Base-by-base conservation (phyloP, 2,113 vertebrate species). In the Lampris megalopsis region DNA sequence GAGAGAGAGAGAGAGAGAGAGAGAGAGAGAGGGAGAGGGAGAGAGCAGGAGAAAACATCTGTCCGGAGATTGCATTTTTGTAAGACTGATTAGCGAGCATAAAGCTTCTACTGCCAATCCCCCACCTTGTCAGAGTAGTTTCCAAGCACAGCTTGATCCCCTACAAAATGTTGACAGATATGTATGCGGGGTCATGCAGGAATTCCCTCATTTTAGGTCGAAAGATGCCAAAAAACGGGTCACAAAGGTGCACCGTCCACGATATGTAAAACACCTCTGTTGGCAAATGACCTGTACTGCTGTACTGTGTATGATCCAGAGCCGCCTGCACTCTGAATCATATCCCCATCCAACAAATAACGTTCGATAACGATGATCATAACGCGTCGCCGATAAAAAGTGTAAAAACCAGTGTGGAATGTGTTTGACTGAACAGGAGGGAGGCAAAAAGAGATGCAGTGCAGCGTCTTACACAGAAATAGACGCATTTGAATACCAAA, bases 61-160 rank as follows among this genome's bases (percentile, higher is more conserved):
- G 90, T 86, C 84, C 68, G 7, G 70, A 90, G 83, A 89, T 90
- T 89, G 87, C 81, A 84, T 89, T 83, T 89, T 90, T 92, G 69
- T 85, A 79, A 86, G 77, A 89, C 81, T 91, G 87, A 91, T 90
- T 89, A 88, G 85, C 50, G 56, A 79, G 73, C 72, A 72, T 78
- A 91, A 91, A 82, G 78, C 79, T 59, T 63, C 59, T 68, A 60
- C 71, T 58, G 24, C 67, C 77, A 84, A 89, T 90, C 88, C 90
- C 81, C 71, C 86, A 88, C 89, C 88, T 91, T 88, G 87, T 85
- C 81, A 35, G 75, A 88, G 80, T 67, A 85, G 77, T 85, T 83
- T 88, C 68, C 83, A 79, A 78, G 71, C 82, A 63, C 42, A 42
- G 52, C 45, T 37, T 60, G 65, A 78, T 63, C 63, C 65, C 13